phyloP scores from a whole-genome alignment of 2,888 invertebrate genomes.

The Scaptomyza tumidula region DNA sequence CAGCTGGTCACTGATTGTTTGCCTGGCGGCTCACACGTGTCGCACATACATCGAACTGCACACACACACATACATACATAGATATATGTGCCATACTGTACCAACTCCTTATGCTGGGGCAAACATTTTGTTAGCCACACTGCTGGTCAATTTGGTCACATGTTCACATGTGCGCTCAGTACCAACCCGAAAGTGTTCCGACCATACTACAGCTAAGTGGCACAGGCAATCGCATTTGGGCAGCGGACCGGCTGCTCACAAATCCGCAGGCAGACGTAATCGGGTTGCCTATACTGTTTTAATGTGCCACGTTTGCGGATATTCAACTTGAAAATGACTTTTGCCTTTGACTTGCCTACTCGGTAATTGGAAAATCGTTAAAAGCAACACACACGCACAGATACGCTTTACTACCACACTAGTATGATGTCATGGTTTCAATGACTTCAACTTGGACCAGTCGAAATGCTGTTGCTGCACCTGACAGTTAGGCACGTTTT shows the following conservation, averaged over 20 bases:
- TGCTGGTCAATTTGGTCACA: slow-evolving; percentile 24
- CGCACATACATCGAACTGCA: slow-evolving; percentile 33
- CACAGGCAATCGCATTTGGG: slow-evolving; percentile 6
- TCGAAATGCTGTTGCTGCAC: slow-evolving; percentile 36
- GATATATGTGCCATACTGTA: not conserved
- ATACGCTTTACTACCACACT: not conserved
- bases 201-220: slow-evolving; percentile 34
- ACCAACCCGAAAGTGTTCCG: slow-evolving; percentile 6
- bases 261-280: slow-evolving; percentile 47
- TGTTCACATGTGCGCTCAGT: too few species aligned
- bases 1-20: slow-evolving; percentile 53
- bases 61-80: slow-evolving; percentile 1
- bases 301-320: slow-evolving; percentile 51
- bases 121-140: slow-evolving; percentile 39
- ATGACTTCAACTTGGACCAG: slow-evolving; percentile 41
- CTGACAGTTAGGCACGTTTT: slow-evolving; percentile 62
- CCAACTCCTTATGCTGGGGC: slow-evolving; percentile 8
- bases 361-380: slow-evolving; percentile 74
- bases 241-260: slow-evolving; percentile 21
- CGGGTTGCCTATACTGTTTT: slow-evolving; percentile 54
- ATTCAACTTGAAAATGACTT: slow-evolving; percentile 75
- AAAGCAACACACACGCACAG: slow-evolving; percentile 30
- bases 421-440: slow-evolving; percentile 9
- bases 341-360: slow-evolving; percentile 49
- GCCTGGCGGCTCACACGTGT: slow-evolving; percentile 43